phyloP scores from a whole-genome alignment of 2,797 vertebrate species.

The Paguma larvata region DNA sequence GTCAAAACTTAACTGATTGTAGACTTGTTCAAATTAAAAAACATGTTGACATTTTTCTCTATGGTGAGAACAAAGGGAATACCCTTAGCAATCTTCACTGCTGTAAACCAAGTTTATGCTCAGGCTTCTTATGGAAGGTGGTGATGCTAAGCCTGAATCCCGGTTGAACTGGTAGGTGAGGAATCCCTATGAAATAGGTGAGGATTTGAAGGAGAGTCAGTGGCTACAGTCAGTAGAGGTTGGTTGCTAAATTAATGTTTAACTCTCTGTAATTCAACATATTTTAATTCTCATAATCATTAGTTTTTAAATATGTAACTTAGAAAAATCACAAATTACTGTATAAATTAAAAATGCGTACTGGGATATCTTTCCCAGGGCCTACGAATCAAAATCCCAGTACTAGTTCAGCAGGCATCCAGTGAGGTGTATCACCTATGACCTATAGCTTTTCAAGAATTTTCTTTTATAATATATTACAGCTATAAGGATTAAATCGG shows the following conservation, averaged over 20 bases:
- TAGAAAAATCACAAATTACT: neutral
- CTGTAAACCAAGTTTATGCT: neutral
- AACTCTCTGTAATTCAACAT: neutral
- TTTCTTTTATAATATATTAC: neutral
- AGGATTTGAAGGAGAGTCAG: neutral
- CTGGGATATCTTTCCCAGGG: neutral
- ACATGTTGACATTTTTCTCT: neutral
- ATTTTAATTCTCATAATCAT: constrained; percentile 21
- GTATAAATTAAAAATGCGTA: neutral
- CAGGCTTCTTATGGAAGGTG: neutral
- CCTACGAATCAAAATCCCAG: neutral
- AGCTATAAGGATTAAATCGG: neutral
- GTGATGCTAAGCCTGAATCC: neutral
- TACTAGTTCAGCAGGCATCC: neutral
- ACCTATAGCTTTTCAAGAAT: neutral
- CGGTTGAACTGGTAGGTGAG: too few species aligned
- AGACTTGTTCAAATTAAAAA: constrained; percentile 1
- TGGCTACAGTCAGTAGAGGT: neutral
- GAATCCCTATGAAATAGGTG: neutral
- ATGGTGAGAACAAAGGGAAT: neutral
- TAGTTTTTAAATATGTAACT: constrained; percentile 12
- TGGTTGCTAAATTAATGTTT: neutral
- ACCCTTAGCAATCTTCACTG: neutral
- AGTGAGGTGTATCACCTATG: neutral
- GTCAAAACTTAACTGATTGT: constrained; percentile 6